Evolutionary conservation across 2,797 vertebrate genomes (phyloP), one percentile per base, ranked within the genome.

Genomic region (Pantherophis alleghaniensis): DNA sequence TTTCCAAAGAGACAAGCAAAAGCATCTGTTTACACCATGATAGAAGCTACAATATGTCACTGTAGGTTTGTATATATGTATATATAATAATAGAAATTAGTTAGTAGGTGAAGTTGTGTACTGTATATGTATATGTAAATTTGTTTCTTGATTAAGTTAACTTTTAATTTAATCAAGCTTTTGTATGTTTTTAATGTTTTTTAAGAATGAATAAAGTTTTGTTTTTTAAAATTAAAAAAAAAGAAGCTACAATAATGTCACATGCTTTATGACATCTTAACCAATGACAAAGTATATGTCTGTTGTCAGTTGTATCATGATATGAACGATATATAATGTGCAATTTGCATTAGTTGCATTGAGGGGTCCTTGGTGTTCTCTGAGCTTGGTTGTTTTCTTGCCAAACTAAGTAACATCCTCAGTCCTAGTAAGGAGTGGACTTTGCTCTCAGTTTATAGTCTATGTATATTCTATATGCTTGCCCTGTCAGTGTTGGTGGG

Each of bases 1-100:
- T 90, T 96, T 88, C 88, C 87, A 87, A 95, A 94, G 94, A 96
- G 93, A 94, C 26, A 91, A 92, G 90, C 91, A 95, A 95, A 95
- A 95, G 95, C 93, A 97, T 55, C 90, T 91, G 66, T 88, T 94
- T 95, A 94, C 94, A 94, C 69, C 93, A 93, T 83, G 93, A 92
- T 96, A 95, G 95, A 96, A 83, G 74, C 22, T 83, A 24, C 20
- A 83, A 42, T 79, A 95, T 42, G 37, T 42, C 37, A 42, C 37
- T 42, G 37, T 42, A 42, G 37, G 37, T 42, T 42, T 42, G 37
- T 42, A 42, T 42, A 42, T 42, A 42, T 42, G 37, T 42, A 42
- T 42, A 42, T 42, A 42, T 42, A 42, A 42, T 42, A 42, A 42
- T 42, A 42, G 37, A 42, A 2, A 42, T 42, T 42, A 42, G 37